phyloP scores from a whole-genome alignment of 2,888 invertebrate species.

The Tuta absoluta region DNA sequence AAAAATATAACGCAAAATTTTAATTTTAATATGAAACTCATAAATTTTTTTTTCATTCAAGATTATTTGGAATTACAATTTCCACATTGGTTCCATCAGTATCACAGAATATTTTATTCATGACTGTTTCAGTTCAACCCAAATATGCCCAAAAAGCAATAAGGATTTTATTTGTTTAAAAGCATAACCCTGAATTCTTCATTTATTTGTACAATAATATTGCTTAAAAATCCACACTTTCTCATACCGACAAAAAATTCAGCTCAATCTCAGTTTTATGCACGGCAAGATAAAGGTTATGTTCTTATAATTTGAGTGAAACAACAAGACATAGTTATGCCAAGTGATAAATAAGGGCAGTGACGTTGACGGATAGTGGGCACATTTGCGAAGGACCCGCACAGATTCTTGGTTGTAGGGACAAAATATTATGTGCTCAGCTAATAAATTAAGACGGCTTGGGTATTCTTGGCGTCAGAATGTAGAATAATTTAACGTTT shows the following conservation, averaged over 20 bases:
- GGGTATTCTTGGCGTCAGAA: conserved; percentile 15
- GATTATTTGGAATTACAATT: background rate
- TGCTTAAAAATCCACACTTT: background rate
- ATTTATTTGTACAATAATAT: conserved; percentile 24
- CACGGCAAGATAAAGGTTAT: background rate
- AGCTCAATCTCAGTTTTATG: conserved; percentile 3
- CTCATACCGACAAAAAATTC: background rate
- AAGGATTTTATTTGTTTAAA: background rate
- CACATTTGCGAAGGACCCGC: conserved; percentile 51
- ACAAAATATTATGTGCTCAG: conserved; percentile 57
- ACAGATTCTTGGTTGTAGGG: conserved; percentile 58
- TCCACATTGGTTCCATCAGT: background rate
- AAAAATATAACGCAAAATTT: no score
- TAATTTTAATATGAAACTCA: no score
- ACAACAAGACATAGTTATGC: conserved; percentile 38
- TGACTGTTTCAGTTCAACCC: background rate
- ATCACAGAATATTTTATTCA: background rate
- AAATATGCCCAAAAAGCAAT: background rate
- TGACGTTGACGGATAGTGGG: conserved; percentile 72
- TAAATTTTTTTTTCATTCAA: no score
- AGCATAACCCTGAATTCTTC: background rate
- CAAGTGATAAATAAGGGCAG: conserved; percentile 69
- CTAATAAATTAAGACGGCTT: conserved; percentile 39
- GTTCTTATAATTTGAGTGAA: background rate
- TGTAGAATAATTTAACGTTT: conserved; percentile 4